Evolutionary conservation across 2,888 invertebrate species (phyloP).

Genomic region (Chirona hameri): DNA sequence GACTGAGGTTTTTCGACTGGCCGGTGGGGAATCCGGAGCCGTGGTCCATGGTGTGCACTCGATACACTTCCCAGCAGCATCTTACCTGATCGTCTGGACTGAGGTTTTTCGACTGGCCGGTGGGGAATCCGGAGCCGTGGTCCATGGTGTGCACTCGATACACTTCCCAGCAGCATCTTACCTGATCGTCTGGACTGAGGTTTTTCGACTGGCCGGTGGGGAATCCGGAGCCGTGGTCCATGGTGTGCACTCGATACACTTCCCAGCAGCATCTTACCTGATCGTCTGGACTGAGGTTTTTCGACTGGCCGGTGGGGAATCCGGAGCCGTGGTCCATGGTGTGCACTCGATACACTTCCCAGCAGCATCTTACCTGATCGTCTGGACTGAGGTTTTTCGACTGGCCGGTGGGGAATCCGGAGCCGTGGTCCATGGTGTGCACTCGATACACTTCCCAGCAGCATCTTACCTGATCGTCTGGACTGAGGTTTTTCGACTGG

Average conservation of each 20-base stretch:
- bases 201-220: slow-evolving; percentile 83
- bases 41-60: slow-evolving; percentile 96
- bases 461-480: slow-evolving; percentile 60
- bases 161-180: slow-evolving; percentile 36
- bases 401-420: slow-evolving; percentile 89
- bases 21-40: slow-evolving; percentile 96
- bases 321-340: slow-evolving; percentile 97
- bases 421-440: slow-evolving; percentile 96
- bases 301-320: slow-evolving; percentile 85
- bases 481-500: slow-evolving; percentile 71
- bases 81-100: slow-evolving; percentile 66
- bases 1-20: slow-evolving; percentile 71
- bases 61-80: too few relatives aligned
- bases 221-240: slow-evolving; percentile 97
- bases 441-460: slow-evolving; percentile 50
- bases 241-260: slow-evolving; percentile 83
- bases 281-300: slow-evolving; percentile 70
- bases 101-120: slow-evolving; percentile 74
- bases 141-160: slow-evolving; percentile 98
- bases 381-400: slow-evolving; percentile 75
- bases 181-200: slow-evolving; percentile 69
- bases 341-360: slow-evolving; percentile 64
- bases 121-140: slow-evolving; percentile 95
- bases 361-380: slow-evolving; percentile 53
- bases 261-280: slow-evolving; percentile 51